A percentile compares a stretch with the other conserved stretches of the same genome.
phyloP scores from a whole-genome alignment of 2,888 invertebrate species.

The Leucania comma region DNA sequence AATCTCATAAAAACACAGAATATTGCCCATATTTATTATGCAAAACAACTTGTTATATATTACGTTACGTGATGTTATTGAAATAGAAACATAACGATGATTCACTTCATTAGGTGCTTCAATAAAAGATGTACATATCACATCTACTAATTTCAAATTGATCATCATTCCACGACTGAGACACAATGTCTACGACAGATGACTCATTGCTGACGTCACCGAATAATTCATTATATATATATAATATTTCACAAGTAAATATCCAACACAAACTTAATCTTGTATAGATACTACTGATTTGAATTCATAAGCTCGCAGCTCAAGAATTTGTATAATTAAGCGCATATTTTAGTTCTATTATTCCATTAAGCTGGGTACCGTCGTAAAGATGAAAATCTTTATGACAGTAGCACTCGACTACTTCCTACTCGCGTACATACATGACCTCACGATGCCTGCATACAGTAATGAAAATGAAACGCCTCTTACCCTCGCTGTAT shows the following conservation, averaged over 20 bases:
- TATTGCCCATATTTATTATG: constrained; percentile 17
- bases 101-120: constrained; percentile 34
- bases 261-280: constrained; percentile 19
- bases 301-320: constrained; percentile 43
- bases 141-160: constrained; percentile 33
- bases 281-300: constrained; percentile 48
- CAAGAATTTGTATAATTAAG: constrained; percentile 46
- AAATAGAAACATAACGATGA: constrained; percentile 47
- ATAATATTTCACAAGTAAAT: constrained; percentile 46
- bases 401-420: constrained; percentile 47
- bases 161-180: constrained; percentile 55
- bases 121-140: constrained; percentile 26
- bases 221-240: constrained; percentile 19
- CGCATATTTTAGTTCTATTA: constrained; percentile 40
- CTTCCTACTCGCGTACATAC: constrained; percentile 42
- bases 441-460: constrained; percentile 43
- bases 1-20: constrained; percentile 11
- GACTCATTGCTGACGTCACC: constrained; percentile 65
- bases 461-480: constrained; percentile 38
- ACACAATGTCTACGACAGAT: constrained; percentile 60
- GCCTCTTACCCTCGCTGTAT: constrained; percentile 21
- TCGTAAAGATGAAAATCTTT: constrained; percentile 57
- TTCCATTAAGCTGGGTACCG: constrained; percentile 35
- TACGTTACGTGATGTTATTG: constrained; percentile 38
- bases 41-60: constrained; percentile 42